phyloP scores from a whole-genome alignment of 53 echinoderm and acorn worm genomes.

The Paracentrotus lividus region DNA sequence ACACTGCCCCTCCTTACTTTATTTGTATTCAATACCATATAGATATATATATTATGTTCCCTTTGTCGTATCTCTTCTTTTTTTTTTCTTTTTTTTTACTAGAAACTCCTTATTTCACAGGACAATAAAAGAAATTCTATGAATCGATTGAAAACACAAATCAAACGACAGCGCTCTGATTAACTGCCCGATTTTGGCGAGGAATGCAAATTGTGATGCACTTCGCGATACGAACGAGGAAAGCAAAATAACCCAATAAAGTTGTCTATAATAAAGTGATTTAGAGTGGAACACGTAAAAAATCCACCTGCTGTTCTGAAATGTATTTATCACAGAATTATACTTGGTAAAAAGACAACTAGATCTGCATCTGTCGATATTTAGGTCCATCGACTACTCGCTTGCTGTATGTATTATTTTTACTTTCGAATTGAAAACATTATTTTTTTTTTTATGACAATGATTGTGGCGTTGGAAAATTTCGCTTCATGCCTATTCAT shows the following conservation, averaged over 20 bases:
- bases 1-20: too few species aligned
- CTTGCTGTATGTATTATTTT: too few species aligned
- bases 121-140: not conserved
- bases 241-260: not conserved
- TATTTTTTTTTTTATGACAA: too few species aligned
- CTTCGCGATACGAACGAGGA: not conserved
- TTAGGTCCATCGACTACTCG: too few species aligned
- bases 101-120: not conserved
- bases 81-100: too few species aligned
- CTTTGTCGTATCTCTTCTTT: too few species aligned
- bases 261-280: not conserved
- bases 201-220: not conserved
- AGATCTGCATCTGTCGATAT: not conserved
- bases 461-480: too few species aligned
- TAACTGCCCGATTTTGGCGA: not conserved
- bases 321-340: not conserved
- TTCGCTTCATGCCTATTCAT: too few species aligned
- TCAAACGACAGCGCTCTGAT: not conserved
- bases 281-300: not conserved
- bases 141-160: not conserved
- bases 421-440: too few species aligned
- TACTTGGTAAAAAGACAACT: not conserved
- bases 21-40: too few species aligned
- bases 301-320: not conserved
- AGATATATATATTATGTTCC: too few species aligned